Percentiles rank a stretch among this genome's conserved stretches.
These are phyloP conservation scores for Contarinia nasturtii DNA, from an alignment of 1,140 invertebrate genomes.

Conservation along the genomic window DNA sequence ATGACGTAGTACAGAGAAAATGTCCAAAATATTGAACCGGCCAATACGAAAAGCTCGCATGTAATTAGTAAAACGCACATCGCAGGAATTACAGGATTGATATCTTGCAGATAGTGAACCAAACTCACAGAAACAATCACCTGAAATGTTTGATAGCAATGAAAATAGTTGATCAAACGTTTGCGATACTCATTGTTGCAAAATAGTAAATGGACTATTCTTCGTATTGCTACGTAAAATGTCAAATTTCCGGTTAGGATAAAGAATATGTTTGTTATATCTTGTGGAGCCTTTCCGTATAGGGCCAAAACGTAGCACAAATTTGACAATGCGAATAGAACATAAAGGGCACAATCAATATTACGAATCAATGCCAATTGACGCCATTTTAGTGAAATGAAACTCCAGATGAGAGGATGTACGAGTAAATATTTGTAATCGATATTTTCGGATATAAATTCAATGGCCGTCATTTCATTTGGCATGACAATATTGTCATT, in stretches of 20 bases:
- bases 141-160: conserved; percentile 1
- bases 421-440: neutral
- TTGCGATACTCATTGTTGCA: neutral
- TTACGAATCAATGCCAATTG: conserved; percentile 1
- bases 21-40: neutral
- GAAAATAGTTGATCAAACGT: neutral
- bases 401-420: neutral
- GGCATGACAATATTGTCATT: neutral
- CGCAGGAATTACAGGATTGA: neutral
- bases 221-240: neutral
- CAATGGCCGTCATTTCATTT: neutral
- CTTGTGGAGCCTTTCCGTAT: neutral
- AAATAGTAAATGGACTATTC: neutral
- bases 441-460: neutral
- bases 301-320: neutral
- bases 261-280: neutral
- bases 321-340: neutral
- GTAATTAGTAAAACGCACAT: neutral
- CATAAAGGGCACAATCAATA: neutral
- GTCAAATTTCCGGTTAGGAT: neutral
- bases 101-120: neutral
- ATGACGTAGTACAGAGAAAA: neutral
- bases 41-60: neutral
- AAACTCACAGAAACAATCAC: neutral
- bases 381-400: neutral